These are phyloP conservation scores for Fulmarus glacialis DNA, from an alignment of 2,113 vertebrate genomes.

Conservation along the genomic window DNA sequence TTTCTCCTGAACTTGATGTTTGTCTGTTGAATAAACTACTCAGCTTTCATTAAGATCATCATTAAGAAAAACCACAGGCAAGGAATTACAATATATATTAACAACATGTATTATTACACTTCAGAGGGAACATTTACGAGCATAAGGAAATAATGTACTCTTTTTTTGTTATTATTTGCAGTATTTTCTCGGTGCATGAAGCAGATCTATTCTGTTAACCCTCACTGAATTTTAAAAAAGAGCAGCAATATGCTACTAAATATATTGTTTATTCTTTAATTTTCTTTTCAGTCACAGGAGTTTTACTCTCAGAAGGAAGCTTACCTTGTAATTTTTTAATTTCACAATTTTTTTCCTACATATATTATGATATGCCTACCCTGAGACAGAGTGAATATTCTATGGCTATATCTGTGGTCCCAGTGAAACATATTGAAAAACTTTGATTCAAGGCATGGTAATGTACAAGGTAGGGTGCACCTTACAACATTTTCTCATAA, in stretches of 20 bases:
- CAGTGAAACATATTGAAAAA: neutral
- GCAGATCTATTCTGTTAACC: neutral
- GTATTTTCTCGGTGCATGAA: neutral
- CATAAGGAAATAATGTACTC: neutral
- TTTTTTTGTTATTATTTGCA: neutral
- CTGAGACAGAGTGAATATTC: neutral
- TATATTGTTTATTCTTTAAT: neutral
- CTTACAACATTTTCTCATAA: neutral
- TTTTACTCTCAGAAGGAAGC: neutral
- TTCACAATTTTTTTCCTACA: neutral
- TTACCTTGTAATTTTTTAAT: neutral
- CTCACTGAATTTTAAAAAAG: neutral
- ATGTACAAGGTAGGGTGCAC: neutral
- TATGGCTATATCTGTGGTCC: neutral
- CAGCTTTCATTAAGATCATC: constrained; percentile 23
- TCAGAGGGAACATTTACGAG: neutral
- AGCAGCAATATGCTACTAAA: neutral
- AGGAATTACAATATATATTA: neutral
- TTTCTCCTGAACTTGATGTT: neutral
- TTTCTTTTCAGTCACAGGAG: neutral
- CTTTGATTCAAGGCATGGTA: neutral
- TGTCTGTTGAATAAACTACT: neutral
- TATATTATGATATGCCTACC: neutral
- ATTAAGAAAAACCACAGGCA: neutral
- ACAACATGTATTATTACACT: neutral